These are phyloP conservation scores for Triops longicaudatus DNA, from an alignment of 1,140 invertebrate species.

Conservation along the genomic window DNA sequence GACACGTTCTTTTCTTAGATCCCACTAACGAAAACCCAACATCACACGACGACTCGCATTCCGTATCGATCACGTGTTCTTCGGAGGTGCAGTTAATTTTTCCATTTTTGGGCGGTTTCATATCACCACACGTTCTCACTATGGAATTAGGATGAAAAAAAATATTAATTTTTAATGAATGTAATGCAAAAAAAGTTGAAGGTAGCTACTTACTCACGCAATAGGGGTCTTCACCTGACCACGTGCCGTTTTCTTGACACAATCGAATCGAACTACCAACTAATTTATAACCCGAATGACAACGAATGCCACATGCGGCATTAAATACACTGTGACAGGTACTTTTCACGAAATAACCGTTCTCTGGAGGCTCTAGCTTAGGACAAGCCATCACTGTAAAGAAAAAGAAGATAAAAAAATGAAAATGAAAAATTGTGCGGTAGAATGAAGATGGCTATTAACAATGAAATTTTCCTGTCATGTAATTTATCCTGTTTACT, in stretches of 20 bases:
- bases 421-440: conserved; percentile 29
- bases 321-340: conserved; percentile 57
- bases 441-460: neutral
- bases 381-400: conserved; percentile 56
- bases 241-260: conserved; percentile 54
- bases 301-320: conserved; percentile 59
- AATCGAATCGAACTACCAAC: conserved; percentile 55
- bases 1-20: conserved; percentile 53
- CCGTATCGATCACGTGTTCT: conserved; percentile 53
- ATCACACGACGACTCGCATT: conserved; percentile 55
- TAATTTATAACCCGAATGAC: conserved; percentile 55
- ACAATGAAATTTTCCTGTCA: neutral
- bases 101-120: conserved; percentile 49
- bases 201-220: conserved; percentile 50
- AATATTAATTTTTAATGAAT: conserved; percentile 19
- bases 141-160: neutral
- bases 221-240: conserved; percentile 53
- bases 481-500: no score
- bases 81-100: conserved; percentile 49
- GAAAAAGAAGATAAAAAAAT: no score
- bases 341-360: conserved; percentile 59
- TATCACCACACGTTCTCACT: conserved; percentile 54
- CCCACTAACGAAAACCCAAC: conserved; percentile 55
- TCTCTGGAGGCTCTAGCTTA: conserved; percentile 47
- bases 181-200: conserved; percentile 22